These are phyloP conservation scores for Diceros bicornis DNA, from an alignment of 2,797 vertebrate genomes.

Conservation along the genomic window DNA sequence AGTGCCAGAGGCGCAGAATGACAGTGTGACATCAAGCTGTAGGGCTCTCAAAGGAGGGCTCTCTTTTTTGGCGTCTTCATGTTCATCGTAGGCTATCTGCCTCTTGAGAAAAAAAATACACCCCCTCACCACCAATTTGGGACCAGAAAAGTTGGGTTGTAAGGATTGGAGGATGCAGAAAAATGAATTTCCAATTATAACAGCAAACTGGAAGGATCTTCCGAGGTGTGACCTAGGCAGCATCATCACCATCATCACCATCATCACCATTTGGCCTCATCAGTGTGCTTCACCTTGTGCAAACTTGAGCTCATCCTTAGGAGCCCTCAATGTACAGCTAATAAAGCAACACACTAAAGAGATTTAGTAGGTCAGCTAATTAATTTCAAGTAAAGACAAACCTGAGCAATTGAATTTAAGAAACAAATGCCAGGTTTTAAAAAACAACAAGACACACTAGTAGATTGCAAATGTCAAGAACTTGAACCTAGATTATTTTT, in stretches of 20 bases:
- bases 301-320: neutral
- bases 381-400: neutral
- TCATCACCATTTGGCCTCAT: neutral
- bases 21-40: too few species aligned
- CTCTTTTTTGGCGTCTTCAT: neutral
- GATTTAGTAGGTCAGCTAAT: neutral
- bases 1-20: neutral
- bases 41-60: neutral
- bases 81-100: neutral
- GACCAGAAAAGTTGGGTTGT: neutral
- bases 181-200: neutral
- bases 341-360: neutral
- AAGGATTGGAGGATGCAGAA: neutral
- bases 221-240: neutral
- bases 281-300: neutral
- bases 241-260: rapidly evolving
- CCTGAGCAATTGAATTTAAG: neutral
- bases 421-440: neutral
- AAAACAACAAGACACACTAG: neutral
- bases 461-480: neutral
- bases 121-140: too few species aligned
- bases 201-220: neutral
- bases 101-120: neutral
- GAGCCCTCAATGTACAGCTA: neutral
- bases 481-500: neutral